These are phyloP conservation scores for Decapterus maruadsi DNA, from an alignment of 2,797 vertebrate genomes.

Conservation along the genomic window DNA sequence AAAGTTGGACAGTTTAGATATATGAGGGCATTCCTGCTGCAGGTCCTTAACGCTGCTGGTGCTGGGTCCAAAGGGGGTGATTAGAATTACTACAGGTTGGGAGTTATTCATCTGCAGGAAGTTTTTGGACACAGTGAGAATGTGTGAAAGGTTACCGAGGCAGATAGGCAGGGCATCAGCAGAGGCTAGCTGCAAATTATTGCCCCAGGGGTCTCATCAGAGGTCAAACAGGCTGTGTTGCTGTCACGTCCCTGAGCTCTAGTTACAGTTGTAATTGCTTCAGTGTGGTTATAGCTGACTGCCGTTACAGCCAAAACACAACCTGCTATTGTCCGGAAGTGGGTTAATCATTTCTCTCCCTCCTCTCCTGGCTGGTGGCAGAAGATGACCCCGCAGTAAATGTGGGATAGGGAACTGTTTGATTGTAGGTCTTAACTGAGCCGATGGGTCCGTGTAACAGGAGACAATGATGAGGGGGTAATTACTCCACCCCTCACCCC, in stretches of 20 bases:
- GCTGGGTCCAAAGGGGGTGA: no score
- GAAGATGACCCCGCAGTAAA: background rate
- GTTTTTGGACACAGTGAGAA: background rate
- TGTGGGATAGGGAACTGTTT: background rate
- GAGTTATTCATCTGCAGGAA: background rate
- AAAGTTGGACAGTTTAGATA: no score
- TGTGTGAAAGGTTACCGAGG: background rate
- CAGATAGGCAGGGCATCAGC: background rate
- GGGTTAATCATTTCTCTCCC: no score
- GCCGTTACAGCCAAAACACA: background rate
- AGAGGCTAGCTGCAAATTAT: background rate
- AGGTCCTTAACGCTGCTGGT: no score
- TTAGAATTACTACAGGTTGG: no score
- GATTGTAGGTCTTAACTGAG: background rate
- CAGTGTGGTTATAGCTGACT: background rate
- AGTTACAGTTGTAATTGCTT: background rate
- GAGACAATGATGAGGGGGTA: conserved; percentile 1
- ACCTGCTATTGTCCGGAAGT: background rate
- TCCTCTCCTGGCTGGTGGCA: background rate
- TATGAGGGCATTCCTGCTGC: no score
- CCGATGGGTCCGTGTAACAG: background rate
- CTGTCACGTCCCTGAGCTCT: background rate
- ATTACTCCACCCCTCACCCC: background rate
- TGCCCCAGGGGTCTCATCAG: background rate
- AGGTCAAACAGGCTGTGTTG: background rate